These are phyloP conservation scores for Sylvia borin DNA, from an alignment of 2,797 vertebrate genomes.

Conservation along the genomic window DNA sequence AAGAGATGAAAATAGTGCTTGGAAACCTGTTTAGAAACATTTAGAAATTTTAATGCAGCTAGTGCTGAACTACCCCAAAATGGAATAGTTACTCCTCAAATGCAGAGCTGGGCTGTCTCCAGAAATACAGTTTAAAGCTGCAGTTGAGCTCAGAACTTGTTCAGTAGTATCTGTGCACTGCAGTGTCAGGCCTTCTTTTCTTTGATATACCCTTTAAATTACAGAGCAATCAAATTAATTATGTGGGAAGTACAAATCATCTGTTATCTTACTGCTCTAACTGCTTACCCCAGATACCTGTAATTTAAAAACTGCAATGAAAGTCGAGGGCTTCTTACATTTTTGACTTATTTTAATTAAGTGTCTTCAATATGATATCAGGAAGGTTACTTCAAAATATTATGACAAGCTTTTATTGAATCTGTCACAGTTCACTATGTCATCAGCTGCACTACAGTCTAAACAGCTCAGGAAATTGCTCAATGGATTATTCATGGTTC, in stretches of 20 bases:
- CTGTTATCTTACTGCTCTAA: neutral
- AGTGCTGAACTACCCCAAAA: neutral
- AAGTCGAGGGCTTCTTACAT: neutral
- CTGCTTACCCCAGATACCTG: neutral
- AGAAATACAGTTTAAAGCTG: neutral
- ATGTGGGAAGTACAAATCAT: neutral
- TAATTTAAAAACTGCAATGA: neutral
- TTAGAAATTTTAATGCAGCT: neutral
- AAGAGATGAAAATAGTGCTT: neutral
- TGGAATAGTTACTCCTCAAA: neutral
- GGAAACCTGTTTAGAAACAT: neutral
- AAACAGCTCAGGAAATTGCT: slow-evolving; percentile 27
- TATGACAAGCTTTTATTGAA: neutral
- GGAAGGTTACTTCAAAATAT: neutral
- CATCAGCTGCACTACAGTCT: neutral
- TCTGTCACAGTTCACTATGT: neutral
- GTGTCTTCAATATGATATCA: neutral
- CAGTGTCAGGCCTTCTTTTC: neutral
- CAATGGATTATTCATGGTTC: slow-evolving; percentile 8
- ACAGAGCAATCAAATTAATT: slow-evolving; percentile 20
- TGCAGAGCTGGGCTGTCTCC: neutral
- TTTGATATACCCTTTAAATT: slow-evolving; percentile 37
- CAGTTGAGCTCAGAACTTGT: neutral
- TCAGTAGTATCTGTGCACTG: neutral
- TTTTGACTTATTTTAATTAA: neutral